Percentiles rank a stretch among this genome's conserved stretches.
phyloP scores from a whole-genome alignment of 2,797 vertebrate genomes.

The Microhierax caerulescens region DNA sequence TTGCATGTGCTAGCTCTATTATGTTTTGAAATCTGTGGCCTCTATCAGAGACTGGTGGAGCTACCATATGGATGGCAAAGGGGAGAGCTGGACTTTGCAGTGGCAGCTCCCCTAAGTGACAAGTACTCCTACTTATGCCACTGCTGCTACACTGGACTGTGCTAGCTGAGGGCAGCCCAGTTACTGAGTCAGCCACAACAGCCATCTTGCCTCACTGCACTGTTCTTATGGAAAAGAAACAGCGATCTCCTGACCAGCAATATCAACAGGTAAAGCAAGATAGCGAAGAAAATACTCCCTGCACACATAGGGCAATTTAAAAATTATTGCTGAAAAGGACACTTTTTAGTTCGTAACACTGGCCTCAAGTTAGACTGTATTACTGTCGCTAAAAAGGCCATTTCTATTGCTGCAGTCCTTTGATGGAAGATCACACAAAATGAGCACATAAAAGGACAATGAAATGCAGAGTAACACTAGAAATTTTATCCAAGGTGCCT shows the following conservation, averaged over 20 bases:
- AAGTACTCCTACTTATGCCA: not conserved
- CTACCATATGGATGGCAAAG: rapidly evolving
- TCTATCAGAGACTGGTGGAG: not conserved
- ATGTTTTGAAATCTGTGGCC: not conserved
- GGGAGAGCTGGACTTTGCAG: not conserved
- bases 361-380: not conserved
- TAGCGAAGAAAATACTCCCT: not conserved
- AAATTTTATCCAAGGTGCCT: not conserved
- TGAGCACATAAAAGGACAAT: not conserved
- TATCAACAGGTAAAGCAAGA: not conserved
- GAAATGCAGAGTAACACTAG: not conserved
- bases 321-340: not conserved
- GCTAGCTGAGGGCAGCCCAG: not conserved
- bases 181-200: not conserved
- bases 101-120: not conserved
- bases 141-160: not conserved
- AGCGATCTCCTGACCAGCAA: not conserved
- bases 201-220: not conserved
- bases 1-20: not conserved
- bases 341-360: not conserved
- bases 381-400: not conserved
- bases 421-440: not conserved
- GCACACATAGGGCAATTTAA: not conserved
- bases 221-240: not conserved
- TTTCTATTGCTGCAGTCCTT: not conserved